These are phyloP conservation scores for Cardiocondyla obscurior DNA, from an alignment of 1,140 invertebrate species.

Conservation along the genomic window DNA sequence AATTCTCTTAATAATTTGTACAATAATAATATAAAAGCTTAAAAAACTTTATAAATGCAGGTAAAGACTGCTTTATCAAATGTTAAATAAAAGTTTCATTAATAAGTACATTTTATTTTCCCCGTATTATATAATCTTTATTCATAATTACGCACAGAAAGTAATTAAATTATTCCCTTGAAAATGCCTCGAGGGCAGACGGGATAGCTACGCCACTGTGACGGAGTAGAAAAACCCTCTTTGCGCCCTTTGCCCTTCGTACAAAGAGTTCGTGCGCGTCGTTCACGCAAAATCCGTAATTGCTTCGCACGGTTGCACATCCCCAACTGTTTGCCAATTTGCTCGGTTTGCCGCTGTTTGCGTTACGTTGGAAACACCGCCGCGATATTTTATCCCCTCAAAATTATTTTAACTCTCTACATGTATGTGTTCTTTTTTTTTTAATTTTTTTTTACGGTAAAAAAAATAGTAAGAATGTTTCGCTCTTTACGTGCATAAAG, in stretches of 20 bases:
- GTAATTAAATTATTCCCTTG: background rate
- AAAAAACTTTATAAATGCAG: background rate
- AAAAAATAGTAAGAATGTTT: background rate
- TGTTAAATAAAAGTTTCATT: background rate
- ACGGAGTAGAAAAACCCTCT: slow-evolving; percentile 44
- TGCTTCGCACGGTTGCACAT: slow-evolving; percentile 78
- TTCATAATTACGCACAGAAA: background rate
- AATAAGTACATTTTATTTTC: background rate
- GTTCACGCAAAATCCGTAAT: slow-evolving; percentile 77
- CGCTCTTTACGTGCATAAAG: background rate
- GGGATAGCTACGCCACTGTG: slow-evolving; percentile 51
- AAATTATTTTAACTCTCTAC: background rate
- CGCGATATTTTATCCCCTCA: background rate
- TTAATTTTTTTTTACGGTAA: background rate
- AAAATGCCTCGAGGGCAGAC: background rate
- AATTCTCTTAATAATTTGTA: background rate
- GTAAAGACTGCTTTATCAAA: background rate
- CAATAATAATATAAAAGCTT: background rate
- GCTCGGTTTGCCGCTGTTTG: slow-evolving; percentile 71
- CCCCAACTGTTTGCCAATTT: slow-evolving; percentile 75
- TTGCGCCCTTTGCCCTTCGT: slow-evolving; percentile 39
- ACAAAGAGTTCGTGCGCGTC: slow-evolving; percentile 72
- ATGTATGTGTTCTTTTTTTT: background rate
- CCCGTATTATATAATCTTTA: background rate
- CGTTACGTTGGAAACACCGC: slow-evolving; percentile 50